Percentiles rank a stretch among this genome's conserved stretches.
Evolutionary conservation across 2,113 vertebrate species (phyloP).

Genomic region (Brachyhypopomus occidentalis): DNA sequence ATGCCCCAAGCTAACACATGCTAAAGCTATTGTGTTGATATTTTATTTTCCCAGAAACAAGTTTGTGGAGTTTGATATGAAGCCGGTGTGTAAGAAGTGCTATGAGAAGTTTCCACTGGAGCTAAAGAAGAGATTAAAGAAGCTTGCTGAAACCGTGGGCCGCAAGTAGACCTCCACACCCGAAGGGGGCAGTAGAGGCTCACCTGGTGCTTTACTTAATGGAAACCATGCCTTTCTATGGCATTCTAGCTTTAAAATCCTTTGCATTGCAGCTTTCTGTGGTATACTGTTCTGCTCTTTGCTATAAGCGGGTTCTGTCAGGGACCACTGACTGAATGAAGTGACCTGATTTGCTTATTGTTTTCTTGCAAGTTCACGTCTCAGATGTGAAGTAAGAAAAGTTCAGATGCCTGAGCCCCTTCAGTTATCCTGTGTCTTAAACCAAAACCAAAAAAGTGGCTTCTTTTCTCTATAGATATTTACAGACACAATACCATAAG

Average conservation of each 20-base stretch:
- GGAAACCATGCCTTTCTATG: not conserved
- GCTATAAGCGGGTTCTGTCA: not conserved
- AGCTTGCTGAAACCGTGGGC: constrained; percentile 90
- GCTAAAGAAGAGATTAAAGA: constrained; percentile 98
- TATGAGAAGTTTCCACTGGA: constrained; percentile 98
- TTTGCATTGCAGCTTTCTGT: constrained; percentile 21
- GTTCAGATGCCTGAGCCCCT: too few relatives aligned
- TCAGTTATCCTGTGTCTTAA: not conserved
- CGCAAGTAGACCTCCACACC: constrained; percentile 79
- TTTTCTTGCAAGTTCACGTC: not conserved
- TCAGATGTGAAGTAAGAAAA: too few relatives aligned
- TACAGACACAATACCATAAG: too few relatives aligned
- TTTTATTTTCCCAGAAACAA: constrained; percentile 86
- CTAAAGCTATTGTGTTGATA: not conserved
- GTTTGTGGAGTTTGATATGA: constrained; percentile 99
- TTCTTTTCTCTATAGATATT: not conserved
- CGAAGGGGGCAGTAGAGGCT: not conserved
- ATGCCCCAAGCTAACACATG: not conserved
- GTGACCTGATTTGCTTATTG: not conserved
- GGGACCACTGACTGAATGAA: too few relatives aligned
- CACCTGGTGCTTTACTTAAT: constrained; percentile 21
- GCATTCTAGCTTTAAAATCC: not conserved
- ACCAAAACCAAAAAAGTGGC: not conserved
- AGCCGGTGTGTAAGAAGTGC: constrained; percentile 99
- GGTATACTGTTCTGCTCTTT: not conserved